Conservation (phyloP, 2,888 invertebrate species). For the Andricus curvator region DNA sequence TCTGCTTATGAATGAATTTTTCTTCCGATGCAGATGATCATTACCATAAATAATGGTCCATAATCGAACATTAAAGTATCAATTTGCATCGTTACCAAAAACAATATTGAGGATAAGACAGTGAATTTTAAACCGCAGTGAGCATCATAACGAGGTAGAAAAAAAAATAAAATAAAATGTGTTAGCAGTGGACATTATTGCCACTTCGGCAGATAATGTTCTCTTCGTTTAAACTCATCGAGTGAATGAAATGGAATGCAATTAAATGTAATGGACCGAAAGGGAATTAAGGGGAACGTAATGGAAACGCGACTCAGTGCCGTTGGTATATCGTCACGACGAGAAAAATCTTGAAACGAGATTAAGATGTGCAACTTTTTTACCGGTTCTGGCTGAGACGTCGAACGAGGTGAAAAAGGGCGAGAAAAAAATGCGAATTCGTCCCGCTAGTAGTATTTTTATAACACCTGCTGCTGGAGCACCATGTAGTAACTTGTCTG, state of each 20-base stretch:
- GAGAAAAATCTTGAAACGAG: slow-evolving; percentile 27
- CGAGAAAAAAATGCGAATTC: background rate
- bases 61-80: background rate
- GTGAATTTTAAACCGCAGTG: background rate
- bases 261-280: slow-evolving; percentile 37
- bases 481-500: slow-evolving; percentile 63
- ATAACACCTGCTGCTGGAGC: slow-evolving; percentile 57
- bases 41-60: background rate
- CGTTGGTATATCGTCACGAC: slow-evolving; percentile 4
- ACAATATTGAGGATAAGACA: background rate
- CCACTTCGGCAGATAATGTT: slow-evolving; percentile 34
- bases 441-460: slow-evolving; percentile 39
- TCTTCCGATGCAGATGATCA: background rate
- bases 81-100: slow-evolving; percentile 6
- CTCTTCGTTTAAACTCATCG: slow-evolving; percentile 32
- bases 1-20: background rate
- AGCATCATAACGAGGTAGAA: background rate
- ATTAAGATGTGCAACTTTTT: slow-evolving; percentile 18
- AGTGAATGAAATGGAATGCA: slow-evolving; percentile 30
- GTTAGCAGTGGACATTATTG: slow-evolving; percentile 19
- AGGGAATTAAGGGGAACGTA: slow-evolving; percentile 20
- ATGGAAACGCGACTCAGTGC: background rate
- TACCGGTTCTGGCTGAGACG: slow-evolving; percentile 14
- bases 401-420: slow-evolving; percentile 8
- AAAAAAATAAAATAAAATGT: slow-evolving; percentile 16